Base-by-base conservation (phyloP, 2,888 invertebrate species). In the Lamellibrachia satsuma region DNA sequence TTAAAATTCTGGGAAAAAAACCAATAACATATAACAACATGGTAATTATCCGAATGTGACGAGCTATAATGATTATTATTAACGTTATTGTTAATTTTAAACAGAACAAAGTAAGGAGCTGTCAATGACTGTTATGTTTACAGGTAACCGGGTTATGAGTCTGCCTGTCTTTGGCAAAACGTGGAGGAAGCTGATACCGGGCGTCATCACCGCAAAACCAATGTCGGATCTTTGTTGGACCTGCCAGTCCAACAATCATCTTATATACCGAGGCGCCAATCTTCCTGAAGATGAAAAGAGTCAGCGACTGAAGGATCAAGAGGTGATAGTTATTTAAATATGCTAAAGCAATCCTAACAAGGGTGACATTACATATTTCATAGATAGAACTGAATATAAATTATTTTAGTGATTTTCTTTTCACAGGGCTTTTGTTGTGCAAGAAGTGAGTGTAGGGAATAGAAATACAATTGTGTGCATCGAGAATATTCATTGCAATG, bases 181-280 rank as follows among this genome's bases (percentile, higher is more conserved):
- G 15, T 92, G 92, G 92, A 91, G 15, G 2, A 52, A 52, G 39
- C 52, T 91, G 4, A 52, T 92, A 8, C 60, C 8, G 15, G 52
- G 52, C 60, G 2, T 55, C 9, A 55, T 52, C 15, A n/a, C 52
- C 7, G 27, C 55, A 22, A 75, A 15, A 22, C 22, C 75, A 75
- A 75, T 75, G 75, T 22, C 75, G 2, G 75, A 75, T 22, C 8
- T 92, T 27, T 91, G 92, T 39, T 90, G 90, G 90, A 52, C 52
- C 52, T 92, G 91, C 90, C 92, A 92, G 92, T 52, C n/a, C 3
- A 92, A 92, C 52, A 90, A 27, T n/a, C 52, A 51, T 7, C n/a
- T 39, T 7, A 90, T 92, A 27, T 90, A 90, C 15, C 27, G 57
- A 52, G 52, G 51, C 6, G 15, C 52, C 90, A 92, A 92, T 39